These are phyloP conservation scores for Agonopterix heracliana DNA, from an alignment of 2,888 invertebrate genomes.

Conservation along the genomic window DNA sequence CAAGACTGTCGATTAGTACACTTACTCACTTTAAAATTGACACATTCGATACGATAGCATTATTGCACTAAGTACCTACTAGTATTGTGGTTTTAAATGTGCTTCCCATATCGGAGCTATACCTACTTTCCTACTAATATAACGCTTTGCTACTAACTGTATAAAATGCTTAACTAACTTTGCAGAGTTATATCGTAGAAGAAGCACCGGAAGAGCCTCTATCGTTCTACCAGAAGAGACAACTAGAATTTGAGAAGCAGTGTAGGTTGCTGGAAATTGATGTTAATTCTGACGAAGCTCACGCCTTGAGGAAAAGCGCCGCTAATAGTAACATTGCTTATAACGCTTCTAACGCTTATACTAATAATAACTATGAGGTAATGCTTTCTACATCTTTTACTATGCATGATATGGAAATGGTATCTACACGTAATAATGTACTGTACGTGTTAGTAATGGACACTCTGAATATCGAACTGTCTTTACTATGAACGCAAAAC, in stretches of 20 bases:
- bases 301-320: conserved; percentile 39
- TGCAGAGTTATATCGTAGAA: conserved; percentile 55
- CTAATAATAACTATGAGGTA: conserved; percentile 35
- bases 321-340: conserved; percentile 47
- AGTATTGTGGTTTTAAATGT: too few relatives aligned
- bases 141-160: not conserved
- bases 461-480: too few relatives aligned
- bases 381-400: conserved; percentile 5
- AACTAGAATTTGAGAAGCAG: conserved; percentile 65
- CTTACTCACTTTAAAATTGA: too few relatives aligned
- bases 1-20: too few relatives aligned
- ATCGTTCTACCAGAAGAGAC: conserved; percentile 66
- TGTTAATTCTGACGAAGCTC: conserved; percentile 56
- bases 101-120: too few relatives aligned
- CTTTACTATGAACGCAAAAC: too few relatives aligned
- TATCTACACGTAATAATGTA: too few relatives aligned
- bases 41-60: too few relatives aligned
- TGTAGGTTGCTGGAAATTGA: conserved; percentile 66
- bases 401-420: too few relatives aligned
- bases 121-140: not conserved
- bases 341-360: conserved; percentile 30
- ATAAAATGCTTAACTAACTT: conserved; percentile 37
- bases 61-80: too few relatives aligned
- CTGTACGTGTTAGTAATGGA: too few relatives aligned
- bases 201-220: conserved; percentile 54